Evolutionary conservation across 2,888 invertebrate genomes (phyloP).

Genomic region (Lasioglossum vierecki): DNA sequence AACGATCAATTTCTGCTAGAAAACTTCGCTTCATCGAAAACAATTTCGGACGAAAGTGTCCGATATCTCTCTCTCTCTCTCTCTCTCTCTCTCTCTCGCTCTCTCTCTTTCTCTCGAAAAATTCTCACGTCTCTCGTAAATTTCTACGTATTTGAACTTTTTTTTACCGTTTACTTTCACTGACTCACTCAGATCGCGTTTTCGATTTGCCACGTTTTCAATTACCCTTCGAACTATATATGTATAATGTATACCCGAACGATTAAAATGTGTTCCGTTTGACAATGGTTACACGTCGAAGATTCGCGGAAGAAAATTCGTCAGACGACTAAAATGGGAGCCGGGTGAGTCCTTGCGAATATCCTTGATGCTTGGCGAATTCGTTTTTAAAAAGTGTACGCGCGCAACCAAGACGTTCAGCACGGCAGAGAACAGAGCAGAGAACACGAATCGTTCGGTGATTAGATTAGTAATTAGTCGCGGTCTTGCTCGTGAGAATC

Average conservation of each 20-base stretch:
- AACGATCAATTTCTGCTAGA: slow-evolving; percentile 12
- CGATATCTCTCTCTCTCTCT: not conserved
- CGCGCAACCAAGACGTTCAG: not conserved
- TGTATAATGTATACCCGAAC: not conserved
- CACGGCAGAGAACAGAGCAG: slow-evolving; percentile 19
- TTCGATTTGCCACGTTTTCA: slow-evolving; percentile 3
- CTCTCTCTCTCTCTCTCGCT: not conserved
- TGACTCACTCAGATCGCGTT: slow-evolving; percentile 29
- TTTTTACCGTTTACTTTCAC: slow-evolving; percentile 45
- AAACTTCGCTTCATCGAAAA: slow-evolving; percentile 8
- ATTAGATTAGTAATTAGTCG: not conserved
- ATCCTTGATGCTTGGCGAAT: not conserved
- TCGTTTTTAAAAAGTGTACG: not conserved
- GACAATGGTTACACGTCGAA: not conserved
- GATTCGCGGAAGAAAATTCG: not conserved
- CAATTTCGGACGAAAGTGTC: not conserved
- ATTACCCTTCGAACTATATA: not conserved
- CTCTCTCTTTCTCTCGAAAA: not conserved
- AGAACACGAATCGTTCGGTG: slow-evolving; percentile 16
- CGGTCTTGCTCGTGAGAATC: not conserved
- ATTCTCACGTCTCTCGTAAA: slow-evolving; percentile 9
- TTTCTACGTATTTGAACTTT: slow-evolving; percentile 45
- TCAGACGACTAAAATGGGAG: not conserved
- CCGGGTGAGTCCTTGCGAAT: not conserved
- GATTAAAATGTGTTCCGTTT: slow-evolving; percentile 9